Evolutionary conservation across 2,113 vertebrate genomes (phyloP).

Genomic region (Elephantulus edwardii): DNA sequence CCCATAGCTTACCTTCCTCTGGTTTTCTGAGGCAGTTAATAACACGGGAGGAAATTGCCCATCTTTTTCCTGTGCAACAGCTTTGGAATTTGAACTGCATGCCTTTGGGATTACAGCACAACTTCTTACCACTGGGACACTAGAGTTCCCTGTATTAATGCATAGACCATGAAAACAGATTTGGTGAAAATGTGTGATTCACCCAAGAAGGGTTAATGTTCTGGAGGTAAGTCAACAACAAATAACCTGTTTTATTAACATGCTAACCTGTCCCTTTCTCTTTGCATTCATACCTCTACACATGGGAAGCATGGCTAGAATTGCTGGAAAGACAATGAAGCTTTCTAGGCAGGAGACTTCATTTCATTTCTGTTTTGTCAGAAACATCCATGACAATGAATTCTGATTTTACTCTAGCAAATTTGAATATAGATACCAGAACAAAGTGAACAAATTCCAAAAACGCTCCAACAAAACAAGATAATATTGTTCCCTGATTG

Average conservation of each 20-base stretch:
- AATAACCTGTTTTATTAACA: not conserved
- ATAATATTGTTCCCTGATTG: not conserved
- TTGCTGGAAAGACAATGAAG: not conserved
- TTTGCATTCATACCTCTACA: not conserved
- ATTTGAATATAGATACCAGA: not conserved
- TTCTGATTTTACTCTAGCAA: not conserved
- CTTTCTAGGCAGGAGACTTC: not conserved
- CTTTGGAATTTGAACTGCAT: no score
- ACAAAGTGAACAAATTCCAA: not conserved
- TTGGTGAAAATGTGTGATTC: not conserved
- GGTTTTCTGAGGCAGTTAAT: no score
- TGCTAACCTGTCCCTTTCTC: not conserved
- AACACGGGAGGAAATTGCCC: no score
- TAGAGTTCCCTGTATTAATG: no score
- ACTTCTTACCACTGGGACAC: no score
- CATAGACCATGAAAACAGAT: not conserved
- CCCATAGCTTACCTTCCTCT: no score
- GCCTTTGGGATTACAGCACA: no score
- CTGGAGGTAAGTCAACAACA: not conserved
- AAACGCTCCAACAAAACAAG: not conserved
- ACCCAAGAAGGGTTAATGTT: not conserved
- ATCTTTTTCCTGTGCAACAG: no score
- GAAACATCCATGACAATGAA: not conserved
- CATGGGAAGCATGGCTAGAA: not conserved
- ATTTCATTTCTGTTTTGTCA: conserved; percentile 4